Percentiles rank a stretch among this genome's conserved stretches.
Evolutionary conservation across 2,797 vertebrate species (phyloP).

Genomic region (Rousettus madagascariensis): DNA sequence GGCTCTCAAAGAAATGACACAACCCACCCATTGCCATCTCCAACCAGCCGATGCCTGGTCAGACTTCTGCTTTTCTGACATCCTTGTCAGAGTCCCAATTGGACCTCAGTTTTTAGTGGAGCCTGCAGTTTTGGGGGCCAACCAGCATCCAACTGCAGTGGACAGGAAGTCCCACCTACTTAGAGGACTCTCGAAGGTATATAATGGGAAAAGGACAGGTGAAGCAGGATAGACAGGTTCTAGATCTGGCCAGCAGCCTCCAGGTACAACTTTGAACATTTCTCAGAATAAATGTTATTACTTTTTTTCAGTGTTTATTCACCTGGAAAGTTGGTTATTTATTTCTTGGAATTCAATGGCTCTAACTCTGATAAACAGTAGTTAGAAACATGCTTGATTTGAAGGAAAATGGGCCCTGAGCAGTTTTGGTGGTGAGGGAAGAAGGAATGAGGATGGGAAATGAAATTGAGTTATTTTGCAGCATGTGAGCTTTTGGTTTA

Average conservation of each 20-base stretch:
- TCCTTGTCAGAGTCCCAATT: neutral
- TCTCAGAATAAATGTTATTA: neutral
- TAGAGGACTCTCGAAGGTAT: neutral
- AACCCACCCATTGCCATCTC: neutral
- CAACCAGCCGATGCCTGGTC: neutral
- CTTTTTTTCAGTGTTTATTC: neutral
- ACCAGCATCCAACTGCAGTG: neutral
- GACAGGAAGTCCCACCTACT: neutral
- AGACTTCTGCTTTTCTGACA: neutral
- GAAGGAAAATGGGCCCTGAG: neutral
- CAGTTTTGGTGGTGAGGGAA: neutral
- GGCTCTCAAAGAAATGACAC: neutral
- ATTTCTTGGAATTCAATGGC: slow-evolving; percentile 6
- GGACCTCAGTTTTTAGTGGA: neutral
- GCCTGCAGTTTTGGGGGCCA: neutral
- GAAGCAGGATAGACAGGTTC: neutral
- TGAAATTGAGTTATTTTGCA: neutral
- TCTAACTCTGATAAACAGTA: neutral
- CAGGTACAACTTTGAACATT: neutral
- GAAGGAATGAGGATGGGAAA: neutral
- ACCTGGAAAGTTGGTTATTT: neutral
- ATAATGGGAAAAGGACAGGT: neutral
- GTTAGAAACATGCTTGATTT: neutral
- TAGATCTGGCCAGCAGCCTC: neutral
- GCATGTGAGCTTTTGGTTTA: neutral